Conservation (phyloP, 2,797 vertebrate genomes). For the Ctenopoma kingsleyae region DNA sequence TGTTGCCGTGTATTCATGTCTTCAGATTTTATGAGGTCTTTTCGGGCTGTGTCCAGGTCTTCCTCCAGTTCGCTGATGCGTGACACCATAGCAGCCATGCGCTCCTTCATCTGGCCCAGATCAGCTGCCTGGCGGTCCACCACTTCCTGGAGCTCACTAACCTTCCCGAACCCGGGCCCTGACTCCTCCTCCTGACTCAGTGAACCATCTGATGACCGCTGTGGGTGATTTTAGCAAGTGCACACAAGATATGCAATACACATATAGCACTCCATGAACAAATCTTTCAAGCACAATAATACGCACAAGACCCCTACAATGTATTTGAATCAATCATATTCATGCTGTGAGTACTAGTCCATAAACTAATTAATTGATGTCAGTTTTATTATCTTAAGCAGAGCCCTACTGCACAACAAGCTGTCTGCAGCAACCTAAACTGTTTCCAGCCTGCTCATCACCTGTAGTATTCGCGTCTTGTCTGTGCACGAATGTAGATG, state of each 20-base stretch:
- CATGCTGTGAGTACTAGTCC: neutral
- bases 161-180: constrained; percentile 78
- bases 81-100: constrained; percentile 88
- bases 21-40: constrained; percentile 96
- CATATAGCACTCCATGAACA: neutral
- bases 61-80: constrained; percentile 93
- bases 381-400: neutral
- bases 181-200: constrained; percentile 90
- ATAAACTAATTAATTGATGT: neutral
- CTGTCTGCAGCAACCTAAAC: constrained; percentile 13
- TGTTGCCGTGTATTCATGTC: constrained; percentile 93
- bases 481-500: constrained; percentile 2
- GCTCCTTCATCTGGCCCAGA: constrained; percentile 95
- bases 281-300: neutral
- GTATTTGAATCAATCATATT: neutral
- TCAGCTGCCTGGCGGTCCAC: constrained; percentile 92
- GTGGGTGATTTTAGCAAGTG: constrained; percentile 3
- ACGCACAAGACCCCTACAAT: neutral
- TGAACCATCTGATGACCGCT: constrained; percentile 93
- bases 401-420: neutral
- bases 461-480: neutral
- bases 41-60: constrained; percentile 94
- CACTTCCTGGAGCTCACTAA: constrained; percentile 91
- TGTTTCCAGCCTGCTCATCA: neutral
- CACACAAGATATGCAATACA: neutral